A percentile compares a stretch with the other conserved stretches of the same genome.
Conservation (phyloP, 2,113 vertebrate genomes). For the Corythoichthys intestinalis region DNA sequence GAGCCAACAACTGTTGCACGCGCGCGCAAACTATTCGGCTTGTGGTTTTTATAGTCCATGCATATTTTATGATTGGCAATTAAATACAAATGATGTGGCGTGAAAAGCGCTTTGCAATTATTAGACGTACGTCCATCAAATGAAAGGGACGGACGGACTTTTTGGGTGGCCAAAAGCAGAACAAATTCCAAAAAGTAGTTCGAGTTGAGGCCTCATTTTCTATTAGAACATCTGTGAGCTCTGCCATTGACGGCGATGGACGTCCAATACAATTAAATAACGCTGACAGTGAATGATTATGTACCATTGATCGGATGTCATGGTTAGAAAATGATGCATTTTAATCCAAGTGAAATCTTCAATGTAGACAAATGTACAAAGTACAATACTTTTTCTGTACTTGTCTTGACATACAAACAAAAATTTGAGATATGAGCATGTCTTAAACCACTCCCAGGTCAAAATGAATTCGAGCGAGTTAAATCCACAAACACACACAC, state of each 20-base stretch:
- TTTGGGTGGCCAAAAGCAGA: not conserved
- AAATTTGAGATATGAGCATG: not conserved
- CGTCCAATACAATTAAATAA: too few species aligned
- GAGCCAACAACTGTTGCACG: not conserved
- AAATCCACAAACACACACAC: not conserved
- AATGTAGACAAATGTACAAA: too few species aligned
- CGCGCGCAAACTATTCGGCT: not conserved
- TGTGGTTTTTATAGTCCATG: not conserved
- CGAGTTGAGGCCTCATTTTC: slow-evolving; percentile 30
- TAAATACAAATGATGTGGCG: slow-evolving; percentile 9
- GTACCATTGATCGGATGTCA: too few species aligned
- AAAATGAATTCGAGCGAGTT: not conserved
- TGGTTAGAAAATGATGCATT: too few species aligned
- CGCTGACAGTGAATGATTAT: too few species aligned
- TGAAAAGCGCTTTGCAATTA: not conserved
- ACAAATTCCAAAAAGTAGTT: not conserved
- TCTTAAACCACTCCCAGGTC: not conserved
- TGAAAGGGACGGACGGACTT: not conserved
- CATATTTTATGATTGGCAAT: not conserved
- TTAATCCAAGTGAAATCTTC: too few species aligned
- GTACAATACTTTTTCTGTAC: too few species aligned
- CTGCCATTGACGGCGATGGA: not conserved
- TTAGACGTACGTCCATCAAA: not conserved
- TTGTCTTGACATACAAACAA: too few species aligned
- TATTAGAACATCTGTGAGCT: slow-evolving; percentile 56